A percentile compares a stretch with the other conserved stretches of the same genome.
These are phyloP conservation scores for Acanthopleura granulata DNA, from an alignment of 2,888 invertebrate species.

Conservation along the genomic window DNA sequence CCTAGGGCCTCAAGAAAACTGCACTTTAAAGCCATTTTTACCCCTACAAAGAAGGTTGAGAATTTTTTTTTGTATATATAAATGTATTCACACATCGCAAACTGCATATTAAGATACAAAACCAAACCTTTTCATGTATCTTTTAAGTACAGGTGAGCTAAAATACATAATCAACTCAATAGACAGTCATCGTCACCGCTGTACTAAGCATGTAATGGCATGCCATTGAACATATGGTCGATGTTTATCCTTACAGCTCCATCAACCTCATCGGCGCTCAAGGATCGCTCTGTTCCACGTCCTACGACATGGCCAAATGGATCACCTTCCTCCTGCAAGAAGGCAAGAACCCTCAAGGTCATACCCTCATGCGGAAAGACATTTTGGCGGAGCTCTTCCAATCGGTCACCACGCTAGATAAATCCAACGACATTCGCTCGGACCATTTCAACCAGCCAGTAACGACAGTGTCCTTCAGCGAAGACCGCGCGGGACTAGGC, in stretches of 20 bases:
- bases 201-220: too few species aligned
- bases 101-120: too few species aligned
- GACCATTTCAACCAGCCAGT: not conserved
- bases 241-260: not conserved
- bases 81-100: too few species aligned
- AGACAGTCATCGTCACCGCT: too few species aligned
- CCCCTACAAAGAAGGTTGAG: too few species aligned
- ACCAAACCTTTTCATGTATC: too few species aligned
- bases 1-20: too few species aligned
- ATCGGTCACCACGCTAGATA: not conserved
- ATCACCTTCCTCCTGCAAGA: constrained; percentile 16
- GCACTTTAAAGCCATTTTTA: too few species aligned
- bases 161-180: too few species aligned
- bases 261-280: constrained; percentile 8
- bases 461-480: not conserved
- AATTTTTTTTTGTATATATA: too few species aligned
- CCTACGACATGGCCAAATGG: constrained; percentile 22
- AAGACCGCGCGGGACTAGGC: not conserved
- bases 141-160: too few species aligned
- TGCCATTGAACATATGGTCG: too few species aligned
- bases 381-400: not conserved
- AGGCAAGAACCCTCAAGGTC: not conserved
- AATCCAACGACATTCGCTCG: not conserved
- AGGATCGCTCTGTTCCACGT: constrained; percentile 32
- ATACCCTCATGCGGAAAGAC: not conserved